Base-by-base conservation (phyloP, 1,140 invertebrate genomes). In the Macrocentrus cingulum region DNA sequence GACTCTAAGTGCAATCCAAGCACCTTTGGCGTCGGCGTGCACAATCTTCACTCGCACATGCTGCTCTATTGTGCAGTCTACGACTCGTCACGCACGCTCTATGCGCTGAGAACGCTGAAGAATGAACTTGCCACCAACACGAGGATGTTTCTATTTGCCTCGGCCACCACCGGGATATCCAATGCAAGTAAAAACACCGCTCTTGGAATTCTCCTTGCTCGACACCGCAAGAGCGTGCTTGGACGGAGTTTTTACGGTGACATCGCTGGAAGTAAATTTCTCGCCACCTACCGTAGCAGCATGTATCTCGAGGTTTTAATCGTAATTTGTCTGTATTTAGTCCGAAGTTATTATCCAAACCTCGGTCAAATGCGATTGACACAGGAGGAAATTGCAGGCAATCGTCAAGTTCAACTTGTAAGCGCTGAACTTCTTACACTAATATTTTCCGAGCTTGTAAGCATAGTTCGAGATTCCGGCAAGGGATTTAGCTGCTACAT, bases 221-320 rank as follows among this genome's bases (percentile, higher is more conserved):
- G 90, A 20, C 91, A 95, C 77, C 78, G 89, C 16, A 92, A 92
- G 67, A 91, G 89, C 56, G 84, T 93, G 4, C 86, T 91, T 64
- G 91, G 91, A 1, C 85, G 87, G 65, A 88, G 88, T 51, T 94
- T 93, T 74, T 82, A 85, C 59, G 88, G 90, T 3, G 88, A 89
- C 36, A 72, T 86, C 1, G 76, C 84, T 5, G 83, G 75, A 45
- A 80, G 81, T 1, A 85, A 87, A 63, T 85, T 86, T 55, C 77
- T 84, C 22, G 83, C 85, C 11, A 79, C 81, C 4, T 87, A 86
- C 64, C 72, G 90, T 1, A 91, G 88, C 44, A 89, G 86, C 66
- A 94, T 92, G 87, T 92, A 92, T 67, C 75, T 95, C 23, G 92
- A 95, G 74, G 83, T 92, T 11, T 72, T 94, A 13, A 86, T 95